Evolutionary conservation across 2,888 invertebrate genomes (phyloP).

Genomic region (Stenichneumon culpator): DNA sequence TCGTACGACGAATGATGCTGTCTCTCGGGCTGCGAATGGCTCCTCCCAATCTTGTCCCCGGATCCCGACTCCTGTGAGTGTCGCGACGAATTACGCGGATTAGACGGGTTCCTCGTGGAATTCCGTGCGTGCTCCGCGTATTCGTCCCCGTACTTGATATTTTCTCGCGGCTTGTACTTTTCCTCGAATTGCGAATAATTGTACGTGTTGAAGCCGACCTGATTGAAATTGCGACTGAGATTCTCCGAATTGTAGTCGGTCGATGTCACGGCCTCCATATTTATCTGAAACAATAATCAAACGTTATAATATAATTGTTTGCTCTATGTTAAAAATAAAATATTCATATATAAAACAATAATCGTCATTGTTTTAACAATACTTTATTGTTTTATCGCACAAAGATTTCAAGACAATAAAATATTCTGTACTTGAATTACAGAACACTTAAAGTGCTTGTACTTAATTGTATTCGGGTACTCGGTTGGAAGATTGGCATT

Average conservation of each 20-base stretch:
- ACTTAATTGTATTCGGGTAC: no score
- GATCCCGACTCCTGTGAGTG: conserved; percentile 72
- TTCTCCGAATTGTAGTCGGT: conserved; percentile 85
- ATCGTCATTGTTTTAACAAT: no score
- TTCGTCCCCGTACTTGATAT: conserved; percentile 79
- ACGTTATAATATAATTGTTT: conserved; percentile 1
- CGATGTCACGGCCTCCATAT: conserved; percentile 86
- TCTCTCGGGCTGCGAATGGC: conserved; percentile 81
- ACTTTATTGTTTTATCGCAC: no score
- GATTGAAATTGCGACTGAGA: conserved; percentile 80
- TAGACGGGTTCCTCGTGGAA: conserved; percentile 72
- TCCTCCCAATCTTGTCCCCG: conserved; percentile 77
- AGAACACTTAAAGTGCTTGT: no score
- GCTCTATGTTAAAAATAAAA: not conserved
- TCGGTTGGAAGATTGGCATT: no score
- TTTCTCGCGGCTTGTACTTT: conserved; percentile 79
- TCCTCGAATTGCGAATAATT: conserved; percentile 82
- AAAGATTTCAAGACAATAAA: no score
- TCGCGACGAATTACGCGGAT: conserved; percentile 69
- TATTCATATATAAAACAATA: no score
- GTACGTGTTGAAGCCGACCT: conserved; percentile 81
- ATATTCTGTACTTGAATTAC: no score
- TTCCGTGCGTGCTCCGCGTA: conserved; percentile 78
- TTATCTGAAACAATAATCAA: conserved; percentile 84
- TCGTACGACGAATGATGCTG: conserved; percentile 79